Percentiles rank a stretch among this genome's conserved stretches.
Evolutionary conservation across 2,888 invertebrate species (phyloP).

Genomic region (Eupithecia inturbata): DNA sequence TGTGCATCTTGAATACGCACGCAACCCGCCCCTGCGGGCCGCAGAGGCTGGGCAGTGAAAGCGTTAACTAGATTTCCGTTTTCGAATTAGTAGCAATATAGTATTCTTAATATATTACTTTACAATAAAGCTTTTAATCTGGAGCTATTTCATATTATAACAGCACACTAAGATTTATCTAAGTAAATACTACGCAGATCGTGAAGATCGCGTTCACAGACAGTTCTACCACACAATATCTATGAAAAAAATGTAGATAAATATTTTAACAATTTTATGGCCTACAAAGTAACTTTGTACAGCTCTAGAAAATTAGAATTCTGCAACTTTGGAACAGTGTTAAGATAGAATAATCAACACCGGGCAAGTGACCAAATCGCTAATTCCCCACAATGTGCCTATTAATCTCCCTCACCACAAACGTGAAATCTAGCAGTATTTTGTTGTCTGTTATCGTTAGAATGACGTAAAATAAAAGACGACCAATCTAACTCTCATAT

Average conservation of each 20-base stretch:
- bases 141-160: not conserved
- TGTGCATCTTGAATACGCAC: not conserved
- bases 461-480: not conserved
- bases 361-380: not conserved
- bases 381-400: not conserved
- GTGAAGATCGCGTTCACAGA: not conserved
- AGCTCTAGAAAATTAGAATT: not conserved
- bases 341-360: not conserved
- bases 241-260: not conserved
- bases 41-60: not conserved
- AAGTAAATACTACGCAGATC: not conserved
- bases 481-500: not conserved
- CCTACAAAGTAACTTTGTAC: not conserved
- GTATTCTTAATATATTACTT: not conserved
- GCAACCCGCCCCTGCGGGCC: not conserved
- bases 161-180: not conserved
- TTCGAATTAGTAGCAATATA: not conserved
- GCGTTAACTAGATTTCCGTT: not conserved
- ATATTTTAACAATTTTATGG: not conserved
- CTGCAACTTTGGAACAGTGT: not conserved
- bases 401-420: not conserved
- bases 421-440: not conserved
- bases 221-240: not conserved
- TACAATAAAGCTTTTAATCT: not conserved
- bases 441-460: not conserved